A percentile compares a stretch with the other conserved stretches of the same genome.
These are phyloP conservation scores for Columba livia DNA, from an alignment of 2,113 vertebrate species.

Conservation along the genomic window DNA sequence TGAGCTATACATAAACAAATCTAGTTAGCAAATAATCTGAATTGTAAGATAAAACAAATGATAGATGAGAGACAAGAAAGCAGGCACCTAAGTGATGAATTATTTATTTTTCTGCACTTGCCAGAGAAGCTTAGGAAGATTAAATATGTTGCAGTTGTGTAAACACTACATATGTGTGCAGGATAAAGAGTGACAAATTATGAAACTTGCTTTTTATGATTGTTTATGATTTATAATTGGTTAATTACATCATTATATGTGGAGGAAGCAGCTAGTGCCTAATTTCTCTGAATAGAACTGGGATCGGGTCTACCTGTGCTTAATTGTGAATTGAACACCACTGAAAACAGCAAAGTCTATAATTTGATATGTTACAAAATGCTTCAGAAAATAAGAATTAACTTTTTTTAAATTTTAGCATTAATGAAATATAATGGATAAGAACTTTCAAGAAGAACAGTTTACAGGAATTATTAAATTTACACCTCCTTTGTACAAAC, in stretches of 20 bases:
- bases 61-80: background rate
- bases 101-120: background rate
- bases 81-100: background rate
- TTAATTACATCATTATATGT: background rate
- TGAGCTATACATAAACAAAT: background rate
- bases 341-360: background rate
- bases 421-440: conserved; percentile 17
- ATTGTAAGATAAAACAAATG: background rate
- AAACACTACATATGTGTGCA: background rate
- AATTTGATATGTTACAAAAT: background rate
- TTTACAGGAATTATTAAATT: conserved; percentile 67
- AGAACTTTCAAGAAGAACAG: conserved; percentile 11
- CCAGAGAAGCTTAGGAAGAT: background rate
- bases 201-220: background rate
- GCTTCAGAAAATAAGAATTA: background rate
- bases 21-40: background rate
- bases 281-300: background rate
- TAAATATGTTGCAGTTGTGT: background rate
- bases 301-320: background rate
- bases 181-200: background rate
- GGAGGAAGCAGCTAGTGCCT: background rate
- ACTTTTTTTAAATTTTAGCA: background rate
- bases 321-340: background rate
- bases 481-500: conserved; percentile 83
- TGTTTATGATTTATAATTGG: background rate